Conservation (phyloP, 2,797 vertebrate species). For the Acropternis orthonyx region DNA sequence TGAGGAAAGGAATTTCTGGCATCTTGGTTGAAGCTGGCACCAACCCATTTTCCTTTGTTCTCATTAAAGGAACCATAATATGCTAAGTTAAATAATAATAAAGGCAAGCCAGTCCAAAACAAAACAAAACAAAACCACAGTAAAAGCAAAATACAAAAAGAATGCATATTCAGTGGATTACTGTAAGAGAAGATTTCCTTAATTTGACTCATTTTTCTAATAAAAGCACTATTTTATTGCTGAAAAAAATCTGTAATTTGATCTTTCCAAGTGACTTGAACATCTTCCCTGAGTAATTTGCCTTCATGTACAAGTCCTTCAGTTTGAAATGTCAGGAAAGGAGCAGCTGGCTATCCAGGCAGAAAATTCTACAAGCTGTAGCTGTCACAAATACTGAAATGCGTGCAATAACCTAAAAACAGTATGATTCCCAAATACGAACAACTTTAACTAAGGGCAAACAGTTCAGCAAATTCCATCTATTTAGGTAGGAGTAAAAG, state of each 20-base stretch:
- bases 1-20: conserved; percentile 64
- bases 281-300: background rate
- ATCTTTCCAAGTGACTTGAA: conserved; percentile 37
- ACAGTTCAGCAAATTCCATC: background rate
- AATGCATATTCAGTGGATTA: background rate
- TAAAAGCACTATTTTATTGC: background rate
- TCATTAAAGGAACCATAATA: conserved; percentile 56
- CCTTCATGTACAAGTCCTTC: background rate
- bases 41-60: conserved; percentile 57
- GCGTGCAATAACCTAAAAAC: background rate
- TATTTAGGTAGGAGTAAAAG: background rate
- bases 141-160: background rate
- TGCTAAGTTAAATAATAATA: conserved; percentile 5
- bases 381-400: background rate
- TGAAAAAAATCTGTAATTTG: background rate
- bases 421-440: background rate
- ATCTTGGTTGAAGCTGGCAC: conserved; percentile 54
- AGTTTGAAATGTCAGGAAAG: conserved; percentile 14
- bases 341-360: background rate
- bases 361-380: conserved; percentile 38
- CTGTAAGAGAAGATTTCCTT: background rate
- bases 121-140: background rate
- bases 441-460: background rate
- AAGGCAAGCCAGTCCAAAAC: background rate
- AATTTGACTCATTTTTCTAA: background rate